Base-by-base conservation (phyloP, 2,888 invertebrate species). In the Caenorhabditis panamensis region DNA sequence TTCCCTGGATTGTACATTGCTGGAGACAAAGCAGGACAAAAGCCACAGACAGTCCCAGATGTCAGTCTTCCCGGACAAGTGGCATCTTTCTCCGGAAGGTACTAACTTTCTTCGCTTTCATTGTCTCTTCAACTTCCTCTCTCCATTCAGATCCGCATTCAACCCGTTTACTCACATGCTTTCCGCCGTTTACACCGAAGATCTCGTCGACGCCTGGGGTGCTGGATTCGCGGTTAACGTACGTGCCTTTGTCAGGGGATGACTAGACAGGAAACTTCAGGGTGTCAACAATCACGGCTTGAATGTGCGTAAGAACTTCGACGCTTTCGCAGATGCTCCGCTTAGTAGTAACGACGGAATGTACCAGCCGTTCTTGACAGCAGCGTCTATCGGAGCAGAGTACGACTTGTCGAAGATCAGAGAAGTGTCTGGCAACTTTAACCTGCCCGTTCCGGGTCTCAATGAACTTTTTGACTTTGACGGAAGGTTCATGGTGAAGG, bases 391-490 rank as follows among this genome's bases (percentile, higher is more conserved):
- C 13, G 87, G 87, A n/a, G 76, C 82, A n/a, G 88, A 88, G 71
- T 87, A 86, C 73, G 88, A 88, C 83, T 82, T 75, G 28, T 76
- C 71, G 36, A 88, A 88, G 71, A 88, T 88, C 54, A 62, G 84
- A 22, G 88, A 88, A 66, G 84, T 88, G 16, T 86, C 85, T 54
- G 85, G 87, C 0, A 87, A 88, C 53, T 72, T 88, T 59, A 87
- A 88, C 69, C 68, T 87, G 5, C 88, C 87, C 3, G 62, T 88
- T 16, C 85, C 83, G 9, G 88, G 88, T 2, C 71, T 88, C n/a
- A 88, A 88, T 62, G 88, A 88, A 37, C 61, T 88, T 18, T 88
- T 88, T 58, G 88, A 88, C 72, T 86, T 88, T 56, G 88, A 88
- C 61, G 88, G 88, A 16, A 63, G 87, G 26, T 81, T 85, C 20